Base-by-base conservation (phyloP, 1,140 invertebrate species). In the Sarcophaga peregrina region DNA sequence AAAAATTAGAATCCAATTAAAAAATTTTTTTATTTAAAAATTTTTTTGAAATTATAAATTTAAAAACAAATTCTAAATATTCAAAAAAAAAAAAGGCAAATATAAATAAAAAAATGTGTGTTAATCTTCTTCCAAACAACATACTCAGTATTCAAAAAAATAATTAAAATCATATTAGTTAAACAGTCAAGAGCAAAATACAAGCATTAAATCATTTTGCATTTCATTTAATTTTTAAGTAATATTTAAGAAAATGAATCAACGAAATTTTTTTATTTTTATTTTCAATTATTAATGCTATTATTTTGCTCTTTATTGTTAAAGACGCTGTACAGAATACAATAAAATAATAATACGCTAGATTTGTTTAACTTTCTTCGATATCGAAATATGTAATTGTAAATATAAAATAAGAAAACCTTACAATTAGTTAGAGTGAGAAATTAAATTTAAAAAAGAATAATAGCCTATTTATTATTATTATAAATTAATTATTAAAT, bases 401-500 rank as follows among this genome's bases (percentile, higher is more conserved):
- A 37, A 37, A 37, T 37, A 2, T 37, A 37, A 37, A 37, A 37
- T 13, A 10, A 52, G 9, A 52, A 52, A 52, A 10, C 62, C 20
- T 68, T 20, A 78, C 75, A 78, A 78, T 78, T 78, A 78, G 75
- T 25, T 78, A 48, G 75, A 78, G 75, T 78, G 75, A 78, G 75
- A 78, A 50, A 75, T 37, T 37, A 37, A 37, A 37, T 37, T 37
- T 37, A 37, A 37, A 37, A 37, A 37, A 37, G 25, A 37, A 37
- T 2, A 37, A 37, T 4, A 37, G 4, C 25, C n/a, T n/a, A 37
- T 37, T 37, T 37, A 37, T 2, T 37, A 74, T 45, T 45, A 45
- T 46, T 46, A 75, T 46, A 75, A 45, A 76, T 13, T 13, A 25
- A 15, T 74, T 45, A 37, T 74, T 74, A 5, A 37, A 37, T 46